These are phyloP conservation scores for Noctua comes DNA, from an alignment of 2,888 invertebrate genomes.

Conservation along the genomic window DNA sequence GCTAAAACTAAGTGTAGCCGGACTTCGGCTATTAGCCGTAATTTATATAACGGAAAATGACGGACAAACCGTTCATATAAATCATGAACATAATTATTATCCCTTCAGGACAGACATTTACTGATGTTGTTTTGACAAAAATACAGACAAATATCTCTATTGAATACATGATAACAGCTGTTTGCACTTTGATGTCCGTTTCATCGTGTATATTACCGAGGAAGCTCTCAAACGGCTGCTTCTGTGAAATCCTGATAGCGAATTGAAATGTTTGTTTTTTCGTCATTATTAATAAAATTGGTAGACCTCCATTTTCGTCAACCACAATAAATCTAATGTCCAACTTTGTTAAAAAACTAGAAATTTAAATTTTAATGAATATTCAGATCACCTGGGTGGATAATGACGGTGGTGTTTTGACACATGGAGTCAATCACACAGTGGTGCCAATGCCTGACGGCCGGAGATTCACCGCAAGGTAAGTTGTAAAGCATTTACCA, in stretches of 20 bases:
- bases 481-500: slow-evolving; percentile 23
- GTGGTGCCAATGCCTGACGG: slow-evolving; percentile 94
- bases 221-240: background rate
- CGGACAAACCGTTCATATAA: too few species aligned
- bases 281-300: too few species aligned
- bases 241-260: background rate
- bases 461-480: slow-evolving; percentile 94
- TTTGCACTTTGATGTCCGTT: background rate
- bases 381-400: slow-evolving; percentile 97
- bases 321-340: too few species aligned
- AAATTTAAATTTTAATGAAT: background rate
- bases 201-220: background rate
- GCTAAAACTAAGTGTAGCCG: too few species aligned
- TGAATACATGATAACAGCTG: background rate
- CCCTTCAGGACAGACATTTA: too few species aligned
- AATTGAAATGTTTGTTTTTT: background rate
- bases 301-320: too few species aligned
- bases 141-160: background rate
- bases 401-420: slow-evolving; percentile 95
- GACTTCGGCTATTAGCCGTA: too few species aligned
- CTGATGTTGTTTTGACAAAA: too few species aligned
- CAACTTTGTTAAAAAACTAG: background rate
- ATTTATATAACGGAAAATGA: too few species aligned
- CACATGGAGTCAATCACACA: slow-evolving; percentile 94
- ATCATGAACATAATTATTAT: too few species aligned